Percentiles rank a stretch among this genome's conserved stretches.
Evolutionary conservation across 2,797 vertebrate genomes (phyloP).

Genomic region (Enteromius trimaculatus): DNA sequence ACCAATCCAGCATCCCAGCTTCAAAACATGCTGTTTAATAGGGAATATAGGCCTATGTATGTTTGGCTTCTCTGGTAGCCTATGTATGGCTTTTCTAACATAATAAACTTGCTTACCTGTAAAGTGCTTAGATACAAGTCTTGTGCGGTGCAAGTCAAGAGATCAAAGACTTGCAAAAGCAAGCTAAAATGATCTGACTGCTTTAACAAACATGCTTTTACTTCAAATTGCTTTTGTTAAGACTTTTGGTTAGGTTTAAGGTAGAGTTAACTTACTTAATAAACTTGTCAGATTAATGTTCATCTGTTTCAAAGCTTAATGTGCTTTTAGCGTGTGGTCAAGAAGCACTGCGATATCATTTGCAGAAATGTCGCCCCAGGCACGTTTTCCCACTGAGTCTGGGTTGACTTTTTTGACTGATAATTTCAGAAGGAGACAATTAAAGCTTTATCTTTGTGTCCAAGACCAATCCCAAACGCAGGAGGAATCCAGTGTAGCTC

Average conservation of each 20-base stretch:
- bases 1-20: too few species aligned
- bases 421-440: slow-evolving; percentile 42
- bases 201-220: background rate
- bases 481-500: slow-evolving; percentile 55
- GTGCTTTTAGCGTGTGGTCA: background rate
- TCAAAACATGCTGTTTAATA: too few species aligned
- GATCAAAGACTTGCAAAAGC: background rate
- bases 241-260: background rate
- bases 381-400: background rate
- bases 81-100: background rate
- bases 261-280: background rate
- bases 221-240: background rate
- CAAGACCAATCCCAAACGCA: slow-evolving; percentile 44
- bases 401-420: slow-evolving; percentile 30
- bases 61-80: background rate
- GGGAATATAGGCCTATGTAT: too few species aligned
- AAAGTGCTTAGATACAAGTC: background rate
- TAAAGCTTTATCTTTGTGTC: slow-evolving; percentile 52
- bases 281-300: background rate
- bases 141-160: background rate
- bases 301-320: background rate
- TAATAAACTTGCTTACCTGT: background rate
- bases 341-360: background rate
- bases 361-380: background rate
- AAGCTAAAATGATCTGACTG: background rate